phyloP scores from a whole-genome alignment of 2,888 invertebrate species.

The Xanthia icteritia region DNA sequence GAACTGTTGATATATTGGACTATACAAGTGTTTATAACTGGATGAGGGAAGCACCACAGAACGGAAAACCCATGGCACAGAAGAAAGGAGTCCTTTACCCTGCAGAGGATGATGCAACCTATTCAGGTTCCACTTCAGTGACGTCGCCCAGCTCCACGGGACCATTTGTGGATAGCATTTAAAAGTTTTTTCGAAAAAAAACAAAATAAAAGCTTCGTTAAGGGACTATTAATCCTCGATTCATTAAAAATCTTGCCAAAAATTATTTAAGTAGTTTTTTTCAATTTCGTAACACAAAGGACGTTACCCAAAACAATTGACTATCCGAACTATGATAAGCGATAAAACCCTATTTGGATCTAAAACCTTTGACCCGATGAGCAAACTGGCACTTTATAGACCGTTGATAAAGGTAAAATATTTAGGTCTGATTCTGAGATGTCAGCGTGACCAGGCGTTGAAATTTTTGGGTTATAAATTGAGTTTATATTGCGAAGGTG shows the following conservation, averaged over 20 bases:
- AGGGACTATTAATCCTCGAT: no score
- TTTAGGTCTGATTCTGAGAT: conserved; percentile 17
- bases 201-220: no score
- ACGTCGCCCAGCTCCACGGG: background rate
- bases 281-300: background rate
- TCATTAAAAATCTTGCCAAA: background rate
- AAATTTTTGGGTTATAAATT: conserved; percentile 35
- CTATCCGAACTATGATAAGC: conserved; percentile 22
- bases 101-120: background rate
- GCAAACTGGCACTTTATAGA: conserved; percentile 9
- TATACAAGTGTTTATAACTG: no score
- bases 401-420: conserved; percentile 45
- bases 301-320: background rate
- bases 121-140: background rate
- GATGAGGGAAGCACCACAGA: background rate
- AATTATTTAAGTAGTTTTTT: background rate
- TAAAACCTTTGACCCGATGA: conserved; percentile 24
- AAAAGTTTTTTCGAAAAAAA: no score
- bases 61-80: background rate
- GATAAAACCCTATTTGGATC: conserved; percentile 35
- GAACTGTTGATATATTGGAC: no score
- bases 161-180: no score
- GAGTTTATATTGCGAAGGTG: conserved; percentile 5
- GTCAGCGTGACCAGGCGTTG: conserved; percentile 20
- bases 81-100: background rate